A percentile compares a stretch with the other conserved stretches of the same genome.
phyloP scores from a whole-genome alignment of 2,888 invertebrate genomes.

The Masnerella sp. region DNA sequence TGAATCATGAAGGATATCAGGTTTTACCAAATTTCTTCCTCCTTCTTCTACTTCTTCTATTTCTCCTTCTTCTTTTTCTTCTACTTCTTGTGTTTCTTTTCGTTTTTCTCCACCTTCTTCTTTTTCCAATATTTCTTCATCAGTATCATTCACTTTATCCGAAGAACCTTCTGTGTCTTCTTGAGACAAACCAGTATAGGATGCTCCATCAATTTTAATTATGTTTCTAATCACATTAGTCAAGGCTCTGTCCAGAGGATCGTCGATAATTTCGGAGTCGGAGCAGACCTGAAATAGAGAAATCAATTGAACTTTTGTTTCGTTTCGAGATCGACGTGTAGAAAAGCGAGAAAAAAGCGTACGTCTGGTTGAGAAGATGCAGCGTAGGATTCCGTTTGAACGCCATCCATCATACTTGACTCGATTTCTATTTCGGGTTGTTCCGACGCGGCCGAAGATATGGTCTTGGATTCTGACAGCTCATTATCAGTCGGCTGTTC shows the following conservation, averaged over 20 bases:
- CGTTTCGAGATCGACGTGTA: no score
- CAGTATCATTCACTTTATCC: not conserved
- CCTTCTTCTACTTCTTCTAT: no score
- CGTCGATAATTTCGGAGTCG: constrained; percentile 60
- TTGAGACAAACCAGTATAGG: constrained; percentile 11
- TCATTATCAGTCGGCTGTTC: constrained; percentile 75
- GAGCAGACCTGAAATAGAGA: constrained; percentile 31
- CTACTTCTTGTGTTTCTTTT: not conserved
- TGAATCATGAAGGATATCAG: not conserved
- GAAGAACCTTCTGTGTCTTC: constrained; percentile 11
- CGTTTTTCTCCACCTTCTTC: not conserved
- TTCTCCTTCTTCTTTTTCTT: not conserved
- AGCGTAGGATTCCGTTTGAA: constrained; percentile 22
- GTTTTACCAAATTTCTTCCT: no score
- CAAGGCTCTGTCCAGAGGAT: constrained; percentile 73
- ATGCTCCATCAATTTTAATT: constrained; percentile 67
- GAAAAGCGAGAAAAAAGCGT: no score
- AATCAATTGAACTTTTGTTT: no score
- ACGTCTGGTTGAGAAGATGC: constrained; percentile 20
- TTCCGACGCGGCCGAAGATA: constrained; percentile 64
- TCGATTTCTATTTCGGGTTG: constrained; percentile 70
- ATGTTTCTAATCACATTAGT: constrained; percentile 74
- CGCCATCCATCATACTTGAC: constrained; percentile 62
- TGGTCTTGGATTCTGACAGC: constrained; percentile 70
- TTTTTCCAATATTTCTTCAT: not conserved